Conservation (phyloP, 1,140 invertebrate species). For the Drosophila novamexicana region DNA sequence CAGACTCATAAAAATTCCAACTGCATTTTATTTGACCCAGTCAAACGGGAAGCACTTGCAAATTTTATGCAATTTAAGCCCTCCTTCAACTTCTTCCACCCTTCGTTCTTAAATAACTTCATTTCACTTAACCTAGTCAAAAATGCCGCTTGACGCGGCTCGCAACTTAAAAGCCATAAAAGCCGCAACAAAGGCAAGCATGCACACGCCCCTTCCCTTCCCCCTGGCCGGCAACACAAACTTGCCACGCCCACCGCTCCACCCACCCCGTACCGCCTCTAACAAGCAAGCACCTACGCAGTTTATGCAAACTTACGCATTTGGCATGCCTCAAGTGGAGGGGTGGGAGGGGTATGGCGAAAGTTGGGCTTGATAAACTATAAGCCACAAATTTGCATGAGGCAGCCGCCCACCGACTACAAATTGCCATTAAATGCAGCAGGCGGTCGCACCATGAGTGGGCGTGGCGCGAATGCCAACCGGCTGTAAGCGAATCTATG, state of each 20-base stretch:
- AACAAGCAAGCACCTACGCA: slow-evolving; percentile 55
- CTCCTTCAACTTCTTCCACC: too few relatives aligned
- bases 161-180: slow-evolving; percentile 56
- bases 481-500: slow-evolving; percentile 42
- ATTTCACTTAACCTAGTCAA: slow-evolving; percentile 46
- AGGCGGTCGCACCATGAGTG: slow-evolving; percentile 17
- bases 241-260: not conserved
- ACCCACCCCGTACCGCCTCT: not conserved
- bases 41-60: not conserved
- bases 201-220: not conserved
- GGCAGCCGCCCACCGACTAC: slow-evolving; percentile 66
- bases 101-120: slow-evolving; percentile 15
- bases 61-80: not conserved
- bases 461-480: slow-evolving; percentile 33
- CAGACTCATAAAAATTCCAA: slow-evolving; percentile 5
- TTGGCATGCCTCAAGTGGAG: slow-evolving; percentile 40
- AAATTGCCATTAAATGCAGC: slow-evolving; percentile 79
- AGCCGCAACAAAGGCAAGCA: slow-evolving; percentile 62
- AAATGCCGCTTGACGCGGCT: slow-evolving; percentile 47
- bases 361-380: slow-evolving; percentile 72
- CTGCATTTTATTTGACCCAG: not conserved
- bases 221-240: not conserved
- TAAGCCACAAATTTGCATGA: slow-evolving; percentile 81
- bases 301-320: slow-evolving; percentile 77
- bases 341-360: slow-evolving; percentile 9